Evolutionary conservation across 2,797 vertebrate species (phyloP), one percentile per base, ranked within the genome.

Genomic region (Setipinna tenuifilis): DNA sequence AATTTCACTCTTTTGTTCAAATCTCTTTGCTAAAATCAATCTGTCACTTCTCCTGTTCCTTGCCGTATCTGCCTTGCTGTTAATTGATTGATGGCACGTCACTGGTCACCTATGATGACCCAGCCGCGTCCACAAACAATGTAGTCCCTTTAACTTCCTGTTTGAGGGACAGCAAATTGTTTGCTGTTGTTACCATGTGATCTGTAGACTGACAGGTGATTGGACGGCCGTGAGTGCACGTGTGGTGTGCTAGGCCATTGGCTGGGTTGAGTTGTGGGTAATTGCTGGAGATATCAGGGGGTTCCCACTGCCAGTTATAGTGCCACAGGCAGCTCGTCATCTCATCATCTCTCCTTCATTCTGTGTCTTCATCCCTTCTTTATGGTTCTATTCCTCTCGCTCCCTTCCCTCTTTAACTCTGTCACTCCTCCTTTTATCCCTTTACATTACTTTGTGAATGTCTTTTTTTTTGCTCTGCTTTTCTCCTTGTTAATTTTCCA

Each of bases 271-370:
- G 57, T 86, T 87, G 83, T 2, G 61, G 25, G 75, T 89, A 88
- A 89, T 86, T 87, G 75, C 80, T 25, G 25, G 71, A 41, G 23
- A 46, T 48, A 48, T 85, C 87, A 89, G 83, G 81, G 78, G n/a
- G 83, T 85, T 85, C 17, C 87, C 85, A 21, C 89, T 81, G 61
- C 44, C 81, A n/a, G 14, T 88, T 89, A 87, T 86, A 87, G 89
- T 89, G 87, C 78, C 84, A 35, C 86, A 82, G 81, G 28, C 28
- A 17, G 25, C 68, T 71, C 2, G 28, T 71, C 12, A 71, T 87
- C 87, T 88, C 87, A 84, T 91, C 86, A 82, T 50, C 86, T 88
- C 11, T 82, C 82, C 81, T 83, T 85, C 86, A 89, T 75, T 41
- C 16, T 50, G 82, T 16, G 12, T 31, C 65, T 54, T 54, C 50